These are phyloP conservation scores for Spheniscus mendiculus DNA, from an alignment of 2,113 vertebrate species.

Conservation along the genomic window DNA sequence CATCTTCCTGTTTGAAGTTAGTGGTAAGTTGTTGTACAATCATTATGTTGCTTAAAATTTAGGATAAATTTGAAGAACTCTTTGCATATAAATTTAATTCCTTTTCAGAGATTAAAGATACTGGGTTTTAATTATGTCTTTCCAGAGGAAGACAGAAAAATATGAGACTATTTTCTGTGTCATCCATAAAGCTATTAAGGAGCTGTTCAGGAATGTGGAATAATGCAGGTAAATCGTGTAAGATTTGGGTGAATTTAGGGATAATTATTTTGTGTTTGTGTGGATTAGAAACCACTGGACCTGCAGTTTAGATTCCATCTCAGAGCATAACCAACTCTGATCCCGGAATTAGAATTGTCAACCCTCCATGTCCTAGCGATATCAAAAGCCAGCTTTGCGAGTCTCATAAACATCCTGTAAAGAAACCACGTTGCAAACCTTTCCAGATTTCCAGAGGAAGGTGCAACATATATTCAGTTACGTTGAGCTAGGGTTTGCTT, in stretches of 20 bases:
- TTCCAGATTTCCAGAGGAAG: not conserved
- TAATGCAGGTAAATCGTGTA: not conserved
- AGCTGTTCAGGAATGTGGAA: not conserved
- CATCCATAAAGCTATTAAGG: not conserved
- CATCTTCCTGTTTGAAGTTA: not conserved
- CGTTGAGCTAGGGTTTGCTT: not conserved
- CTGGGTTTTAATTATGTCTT: not conserved
- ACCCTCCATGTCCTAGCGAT: rapidly evolving
- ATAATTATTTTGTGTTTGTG: not conserved
- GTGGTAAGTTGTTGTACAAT: not conserved
- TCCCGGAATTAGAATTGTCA: not conserved
- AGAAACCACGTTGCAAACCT: not conserved
- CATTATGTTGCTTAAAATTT: not conserved
- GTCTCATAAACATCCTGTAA: not conserved
- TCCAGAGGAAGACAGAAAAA: not conserved
- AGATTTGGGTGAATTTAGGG: not conserved
- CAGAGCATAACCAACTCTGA: not conserved
- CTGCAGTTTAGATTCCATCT: not conserved
- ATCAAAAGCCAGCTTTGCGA: not conserved
- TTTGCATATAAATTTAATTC: not conserved
- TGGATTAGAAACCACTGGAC: not conserved
- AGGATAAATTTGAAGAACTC: not conserved
- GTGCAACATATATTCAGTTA: not conserved
- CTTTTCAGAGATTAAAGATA: not conserved
- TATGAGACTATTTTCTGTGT: not conserved